These are phyloP conservation scores for Agonopterix heracliana DNA, from an alignment of 2,888 invertebrate genomes.

Conservation along the genomic window DNA sequence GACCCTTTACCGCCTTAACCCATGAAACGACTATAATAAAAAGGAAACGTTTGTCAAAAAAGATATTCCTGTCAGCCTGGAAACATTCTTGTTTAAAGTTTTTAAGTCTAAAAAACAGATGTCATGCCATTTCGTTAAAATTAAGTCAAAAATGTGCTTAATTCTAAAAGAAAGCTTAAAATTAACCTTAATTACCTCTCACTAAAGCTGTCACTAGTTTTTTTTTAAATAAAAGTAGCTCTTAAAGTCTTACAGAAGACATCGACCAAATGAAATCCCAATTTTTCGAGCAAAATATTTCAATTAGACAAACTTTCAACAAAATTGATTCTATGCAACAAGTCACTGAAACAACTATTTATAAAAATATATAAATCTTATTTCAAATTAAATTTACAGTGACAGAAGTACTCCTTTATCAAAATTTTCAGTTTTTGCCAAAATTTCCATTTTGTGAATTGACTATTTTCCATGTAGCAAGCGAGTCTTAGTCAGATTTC, in stretches of 20 bases:
- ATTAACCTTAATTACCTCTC: conserved; percentile 50
- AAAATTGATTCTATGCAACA: conserved; percentile 64
- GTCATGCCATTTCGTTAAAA: neutral
- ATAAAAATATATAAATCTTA: conserved; percentile 74
- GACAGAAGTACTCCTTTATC: conserved; percentile 32
- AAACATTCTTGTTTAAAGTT: neutral
- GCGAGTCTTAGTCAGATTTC: too few species aligned
- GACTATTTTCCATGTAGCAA: neutral
- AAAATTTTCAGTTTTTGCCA: neutral
- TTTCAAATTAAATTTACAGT: conserved; percentile 56
- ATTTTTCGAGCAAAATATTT: conserved; percentile 21
- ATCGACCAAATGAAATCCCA: conserved; percentile 13
- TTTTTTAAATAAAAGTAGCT: conserved; percentile 7
- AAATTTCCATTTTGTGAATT: neutral
- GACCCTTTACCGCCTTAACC: too few species aligned
- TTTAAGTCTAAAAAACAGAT: neutral
- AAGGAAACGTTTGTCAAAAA: too few species aligned
- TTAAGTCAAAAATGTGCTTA: conserved; percentile 32
- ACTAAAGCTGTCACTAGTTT: conserved; percentile 52
- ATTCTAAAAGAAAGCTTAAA: conserved; percentile 49
- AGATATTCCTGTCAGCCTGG: too few species aligned
- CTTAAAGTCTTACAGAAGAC: conserved; percentile 1
- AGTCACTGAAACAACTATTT: conserved; percentile 63
- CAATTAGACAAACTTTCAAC: conserved; percentile 41
- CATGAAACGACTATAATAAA: too few species aligned